Percentiles rank a stretch among this genome's conserved stretches.
phyloP scores from a whole-genome alignment of 2,113 vertebrate genomes.

The Lophotis ruficrista region DNA sequence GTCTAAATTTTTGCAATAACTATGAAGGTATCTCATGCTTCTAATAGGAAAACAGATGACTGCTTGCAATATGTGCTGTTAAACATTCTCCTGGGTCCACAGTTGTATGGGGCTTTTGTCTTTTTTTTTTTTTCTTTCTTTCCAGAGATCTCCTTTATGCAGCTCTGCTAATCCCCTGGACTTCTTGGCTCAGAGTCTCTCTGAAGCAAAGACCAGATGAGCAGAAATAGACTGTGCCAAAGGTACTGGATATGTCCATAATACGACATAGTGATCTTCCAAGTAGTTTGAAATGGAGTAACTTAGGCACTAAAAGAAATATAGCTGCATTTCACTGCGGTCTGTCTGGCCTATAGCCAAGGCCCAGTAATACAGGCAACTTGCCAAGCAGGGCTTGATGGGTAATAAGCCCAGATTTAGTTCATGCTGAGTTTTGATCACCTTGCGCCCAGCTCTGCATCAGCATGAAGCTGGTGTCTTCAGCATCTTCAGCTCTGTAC shows the following conservation, averaged over 20 bases:
- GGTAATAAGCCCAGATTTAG: not conserved
- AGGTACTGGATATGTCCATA: rapidly evolving
- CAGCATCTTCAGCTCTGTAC: not conserved
- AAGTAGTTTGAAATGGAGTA: not conserved
- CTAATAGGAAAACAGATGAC: not conserved
- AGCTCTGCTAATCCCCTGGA: not conserved
- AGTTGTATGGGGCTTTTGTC: not conserved
- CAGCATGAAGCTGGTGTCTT: not conserved
- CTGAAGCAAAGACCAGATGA: not conserved
- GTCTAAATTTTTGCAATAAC: not conserved
- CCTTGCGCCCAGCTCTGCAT: not conserved
- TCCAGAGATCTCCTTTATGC: not conserved
- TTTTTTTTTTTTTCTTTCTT: not conserved
- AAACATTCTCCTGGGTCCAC: not conserved
- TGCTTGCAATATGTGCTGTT: not conserved
- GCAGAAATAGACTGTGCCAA: not conserved
- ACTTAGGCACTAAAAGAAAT: not conserved
- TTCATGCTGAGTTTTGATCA: not conserved
- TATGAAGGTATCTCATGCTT: not conserved
- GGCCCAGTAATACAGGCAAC: not conserved
- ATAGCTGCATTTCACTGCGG: not conserved
- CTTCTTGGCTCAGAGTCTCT: not conserved
- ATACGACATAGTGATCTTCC: not conserved
- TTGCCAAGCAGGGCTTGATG: not conserved
- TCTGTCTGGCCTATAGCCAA: not conserved